A percentile compares a stretch with the other conserved stretches of the same genome.
phyloP scores from a whole-genome alignment of 2,797 vertebrate species.

The Gymnothorax reevesii region DNA sequence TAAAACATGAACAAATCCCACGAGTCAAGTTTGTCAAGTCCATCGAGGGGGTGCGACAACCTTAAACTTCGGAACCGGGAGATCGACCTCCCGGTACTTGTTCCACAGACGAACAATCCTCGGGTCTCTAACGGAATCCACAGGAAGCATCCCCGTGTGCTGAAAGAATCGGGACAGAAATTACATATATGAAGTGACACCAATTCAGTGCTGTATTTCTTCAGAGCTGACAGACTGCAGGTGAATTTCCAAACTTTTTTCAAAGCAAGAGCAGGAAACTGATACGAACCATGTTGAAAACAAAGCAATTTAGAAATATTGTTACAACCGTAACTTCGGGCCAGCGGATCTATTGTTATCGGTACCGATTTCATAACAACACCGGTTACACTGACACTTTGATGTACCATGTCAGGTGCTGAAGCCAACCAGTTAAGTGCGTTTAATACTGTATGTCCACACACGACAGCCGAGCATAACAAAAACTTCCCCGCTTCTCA shows the following conservation, averaged over 20 bases:
- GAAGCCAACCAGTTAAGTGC: not conserved
- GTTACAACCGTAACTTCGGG: not conserved
- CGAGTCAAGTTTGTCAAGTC: slow-evolving; percentile 20
- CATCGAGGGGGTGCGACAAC: slow-evolving; percentile 64
- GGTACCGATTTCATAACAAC: slow-evolving; percentile 7
- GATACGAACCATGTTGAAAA: not conserved
- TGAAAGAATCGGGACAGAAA: slow-evolving; percentile 56
- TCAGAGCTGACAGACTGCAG: not conserved
- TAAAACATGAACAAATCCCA: not conserved
- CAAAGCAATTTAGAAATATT: not conserved
- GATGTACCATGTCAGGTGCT: slow-evolving; percentile 59
- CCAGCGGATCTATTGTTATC: not conserved
- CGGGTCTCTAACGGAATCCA: slow-evolving; percentile 93
- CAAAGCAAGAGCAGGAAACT: not conserved
- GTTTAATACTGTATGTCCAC: not conserved
- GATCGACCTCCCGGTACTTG: slow-evolving; percentile 94
- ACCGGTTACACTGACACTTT: slow-evolving; percentile 57
- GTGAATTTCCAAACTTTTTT: not conserved
- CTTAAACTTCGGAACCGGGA: slow-evolving; percentile 98
- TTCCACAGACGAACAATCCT: slow-evolving; percentile 96
- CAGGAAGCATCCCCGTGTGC: slow-evolving; percentile 90
- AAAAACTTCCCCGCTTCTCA: not conserved
- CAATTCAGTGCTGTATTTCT: not conserved
- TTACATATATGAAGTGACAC: not conserved
- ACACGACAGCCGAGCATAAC: slow-evolving; percentile 20